Evolutionary conservation across 1,140 invertebrate species (phyloP).

Genomic region (Agrilus planipennis): DNA sequence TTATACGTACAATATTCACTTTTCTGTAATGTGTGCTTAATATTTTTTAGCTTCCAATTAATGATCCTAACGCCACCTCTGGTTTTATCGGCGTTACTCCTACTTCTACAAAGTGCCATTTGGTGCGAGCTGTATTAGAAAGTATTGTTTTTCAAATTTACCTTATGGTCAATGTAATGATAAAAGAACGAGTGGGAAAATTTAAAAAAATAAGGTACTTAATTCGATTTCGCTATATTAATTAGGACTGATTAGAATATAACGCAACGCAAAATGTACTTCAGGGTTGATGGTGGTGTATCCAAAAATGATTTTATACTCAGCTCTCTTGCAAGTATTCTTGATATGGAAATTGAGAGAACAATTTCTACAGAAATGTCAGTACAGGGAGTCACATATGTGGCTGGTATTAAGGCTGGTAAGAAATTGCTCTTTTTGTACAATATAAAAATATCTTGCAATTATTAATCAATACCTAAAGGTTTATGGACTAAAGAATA

Average conservation of each 20-base stretch:
- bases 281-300: conserved; percentile 86
- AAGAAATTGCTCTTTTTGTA: conserved; percentile 14
- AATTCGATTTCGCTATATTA: conserved; percentile 1
- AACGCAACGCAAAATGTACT: conserved; percentile 14
- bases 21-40: conserved; percentile 1
- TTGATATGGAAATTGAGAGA: conserved; percentile 59
- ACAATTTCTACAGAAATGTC: conserved; percentile 57
- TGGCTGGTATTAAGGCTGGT: conserved; percentile 71
- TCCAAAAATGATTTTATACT: conserved; percentile 82
- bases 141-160: conserved; percentile 75
- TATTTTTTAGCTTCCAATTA: conserved; percentile 64
- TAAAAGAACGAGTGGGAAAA: conserved; percentile 48
- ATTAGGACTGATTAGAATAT: neutral
- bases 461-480: conserved; percentile 2
- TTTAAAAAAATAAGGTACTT: conserved; percentile 6
- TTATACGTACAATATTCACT: conserved; percentile 3
- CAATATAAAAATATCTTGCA: neutral
- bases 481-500: conserved; percentile 41
- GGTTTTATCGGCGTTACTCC: conserved; percentile 79
- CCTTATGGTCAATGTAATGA: conserved; percentile 58
- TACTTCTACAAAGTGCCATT: conserved; percentile 62
- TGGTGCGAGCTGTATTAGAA: conserved; percentile 75
- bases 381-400: conserved; percentile 63
- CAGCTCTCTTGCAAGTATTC: conserved; percentile 75
- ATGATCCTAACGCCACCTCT: conserved; percentile 67